Conservation (phyloP, 2,888 invertebrate species). For the Tridacna gigas region DNA sequence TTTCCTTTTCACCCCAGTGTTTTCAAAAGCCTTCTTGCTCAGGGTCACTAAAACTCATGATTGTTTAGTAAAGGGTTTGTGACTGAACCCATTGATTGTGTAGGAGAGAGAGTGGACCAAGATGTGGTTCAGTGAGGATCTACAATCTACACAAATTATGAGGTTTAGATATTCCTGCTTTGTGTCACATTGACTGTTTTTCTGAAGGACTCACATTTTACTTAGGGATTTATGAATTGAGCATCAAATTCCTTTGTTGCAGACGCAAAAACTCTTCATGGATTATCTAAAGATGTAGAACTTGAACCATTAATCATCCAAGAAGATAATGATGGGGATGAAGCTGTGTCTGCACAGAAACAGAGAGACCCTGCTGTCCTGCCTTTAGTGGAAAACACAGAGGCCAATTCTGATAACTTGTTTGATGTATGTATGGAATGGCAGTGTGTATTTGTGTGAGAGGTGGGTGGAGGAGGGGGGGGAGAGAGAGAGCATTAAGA, state of each 20-base stretch:
- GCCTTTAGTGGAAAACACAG: conserved; percentile 92
- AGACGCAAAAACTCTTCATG: conserved; percentile 76
- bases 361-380: conserved; percentile 87
- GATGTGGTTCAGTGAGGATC: too few species aligned
- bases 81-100: too few species aligned
- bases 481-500: too few species aligned
- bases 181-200: background rate
- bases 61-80: too few species aligned
- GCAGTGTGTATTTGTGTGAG: too few species aligned
- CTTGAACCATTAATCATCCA: conserved; percentile 74
- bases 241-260: background rate
- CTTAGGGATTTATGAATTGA: background rate
- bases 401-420: conserved; percentile 95
- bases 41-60: too few species aligned
- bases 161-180: background rate
- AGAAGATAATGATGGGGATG: conserved; percentile 61
- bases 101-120: too few species aligned
- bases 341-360: conserved; percentile 19
- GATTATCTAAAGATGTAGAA: conserved; percentile 69
- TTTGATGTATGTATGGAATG: conserved; percentile 90
- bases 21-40: too few species aligned
- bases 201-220: background rate
- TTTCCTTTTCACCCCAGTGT: too few species aligned
- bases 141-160: too few species aligned
- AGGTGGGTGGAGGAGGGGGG: too few species aligned